Evolutionary conservation across 1,140 invertebrate species (phyloP).

Genomic region (Drosophila sp.): DNA sequence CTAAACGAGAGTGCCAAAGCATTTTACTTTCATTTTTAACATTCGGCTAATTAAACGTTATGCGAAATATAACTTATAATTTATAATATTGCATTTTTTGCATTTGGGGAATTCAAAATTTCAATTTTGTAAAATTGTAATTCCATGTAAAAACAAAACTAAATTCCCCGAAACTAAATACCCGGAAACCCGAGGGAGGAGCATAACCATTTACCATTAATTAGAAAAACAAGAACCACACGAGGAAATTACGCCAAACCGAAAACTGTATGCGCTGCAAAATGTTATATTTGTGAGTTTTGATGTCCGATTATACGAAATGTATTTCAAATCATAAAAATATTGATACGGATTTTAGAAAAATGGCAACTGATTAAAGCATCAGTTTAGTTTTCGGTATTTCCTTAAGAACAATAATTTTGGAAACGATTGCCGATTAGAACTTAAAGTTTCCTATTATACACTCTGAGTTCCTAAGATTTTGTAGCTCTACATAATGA

Average conservation of each 20-base stretch:
- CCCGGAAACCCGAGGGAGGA: neutral
- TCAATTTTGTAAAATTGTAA: neutral
- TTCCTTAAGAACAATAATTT: no score
- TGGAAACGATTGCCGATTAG: no score
- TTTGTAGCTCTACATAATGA: no score
- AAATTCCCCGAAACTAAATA: neutral
- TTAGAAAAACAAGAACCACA: neutral
- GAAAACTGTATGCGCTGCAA: neutral
- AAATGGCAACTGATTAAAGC: no score
- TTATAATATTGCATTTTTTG: neutral
- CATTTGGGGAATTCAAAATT: slow-evolving; percentile 6
- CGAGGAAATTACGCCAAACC: neutral
- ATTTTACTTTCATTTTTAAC: slow-evolving; percentile 2
- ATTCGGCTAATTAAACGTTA: slow-evolving; percentile 5
- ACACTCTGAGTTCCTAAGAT: no score
- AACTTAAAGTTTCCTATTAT: no score
- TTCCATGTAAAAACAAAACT: neutral
- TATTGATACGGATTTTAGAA: no score
- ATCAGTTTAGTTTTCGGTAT: no score
- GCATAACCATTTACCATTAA: neutral
- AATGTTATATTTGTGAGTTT: no score
- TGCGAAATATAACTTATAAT: slow-evolving; percentile 2
- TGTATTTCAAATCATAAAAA: no score
- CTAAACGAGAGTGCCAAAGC: neutral
- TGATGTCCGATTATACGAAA: no score